Conservation (phyloP, 2,113 vertebrate species). For the Erinaceus europaeus region DNA sequence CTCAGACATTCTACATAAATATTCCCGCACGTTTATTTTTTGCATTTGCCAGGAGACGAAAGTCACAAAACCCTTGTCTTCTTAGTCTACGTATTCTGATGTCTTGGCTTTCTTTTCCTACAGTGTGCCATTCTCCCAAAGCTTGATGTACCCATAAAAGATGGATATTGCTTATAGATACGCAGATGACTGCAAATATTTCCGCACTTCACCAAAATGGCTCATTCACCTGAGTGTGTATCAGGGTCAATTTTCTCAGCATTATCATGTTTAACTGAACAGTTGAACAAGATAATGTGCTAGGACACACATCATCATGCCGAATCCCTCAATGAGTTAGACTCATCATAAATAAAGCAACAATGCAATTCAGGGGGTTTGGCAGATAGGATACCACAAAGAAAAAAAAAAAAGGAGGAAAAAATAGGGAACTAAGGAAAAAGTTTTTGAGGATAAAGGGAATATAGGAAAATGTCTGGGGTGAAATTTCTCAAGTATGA, state of each 20-base stretch:
- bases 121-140: conserved; percentile 38
- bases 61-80: neutral
- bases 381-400: conserved; percentile 60
- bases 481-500: conserved; percentile 66
- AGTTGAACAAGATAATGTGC: conserved; percentile 87
- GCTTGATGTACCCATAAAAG: conserved; percentile 75
- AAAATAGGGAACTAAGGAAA: conserved; percentile 20
- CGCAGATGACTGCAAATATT: conserved; percentile 83
- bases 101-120: conserved; percentile 34
- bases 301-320: conserved; percentile 76
- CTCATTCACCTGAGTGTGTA: conserved; percentile 88
- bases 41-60: neutral
- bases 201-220: conserved; percentile 85
- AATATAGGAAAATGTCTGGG: neutral
- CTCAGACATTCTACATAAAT: too few relatives aligned
- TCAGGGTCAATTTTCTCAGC: conserved; percentile 82
- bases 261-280: conserved; percentile 89
- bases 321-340: conserved; percentile 74
- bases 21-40: too few relatives aligned
- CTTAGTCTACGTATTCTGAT: conserved; percentile 11
- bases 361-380: conserved; percentile 68
- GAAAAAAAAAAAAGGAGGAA: conserved; percentile 27
- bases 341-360: conserved; percentile 81
- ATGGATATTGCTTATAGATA: conserved; percentile 81
- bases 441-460: neutral